Conservation (phyloP, 64 coral and sea anemone species). For the Actinia equina region DNA sequence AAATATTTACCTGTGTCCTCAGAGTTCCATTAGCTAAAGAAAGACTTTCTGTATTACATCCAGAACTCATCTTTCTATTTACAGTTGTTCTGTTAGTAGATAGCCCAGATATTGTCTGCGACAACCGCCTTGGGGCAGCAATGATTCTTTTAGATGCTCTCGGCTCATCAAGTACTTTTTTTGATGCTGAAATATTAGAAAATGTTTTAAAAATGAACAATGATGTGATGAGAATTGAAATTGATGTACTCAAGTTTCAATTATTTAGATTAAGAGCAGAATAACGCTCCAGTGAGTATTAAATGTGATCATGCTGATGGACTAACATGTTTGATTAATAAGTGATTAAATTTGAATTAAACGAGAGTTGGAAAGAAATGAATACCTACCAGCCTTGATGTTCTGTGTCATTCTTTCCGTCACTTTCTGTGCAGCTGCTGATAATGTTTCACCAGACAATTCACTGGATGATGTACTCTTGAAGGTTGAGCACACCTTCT, state of each 20-base stretch:
- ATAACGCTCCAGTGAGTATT: background rate
- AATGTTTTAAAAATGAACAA: background rate
- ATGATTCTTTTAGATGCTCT: background rate
- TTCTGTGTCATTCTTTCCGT: slow-evolving; percentile 30
- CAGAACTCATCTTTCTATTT: background rate
- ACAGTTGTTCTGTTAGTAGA: background rate
- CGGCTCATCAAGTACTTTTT: slow-evolving; percentile 4
- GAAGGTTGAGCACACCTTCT: slow-evolving; percentile 44
- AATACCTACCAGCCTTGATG: slow-evolving; percentile 20
- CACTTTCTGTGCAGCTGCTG: slow-evolving; percentile 35
- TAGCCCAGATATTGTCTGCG: background rate
- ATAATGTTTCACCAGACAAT: slow-evolving; percentile 37
- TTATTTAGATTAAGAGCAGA: no score
- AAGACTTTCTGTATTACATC: background rate
- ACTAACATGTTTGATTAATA: no score
- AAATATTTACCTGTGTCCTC: background rate
- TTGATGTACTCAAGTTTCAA: background rate
- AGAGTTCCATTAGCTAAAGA: background rate
- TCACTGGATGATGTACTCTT: slow-evolving; percentile 62
- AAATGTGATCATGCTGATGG: background rate
- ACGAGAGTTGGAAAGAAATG: no score
- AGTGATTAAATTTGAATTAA: no score
- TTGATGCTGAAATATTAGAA: background rate
- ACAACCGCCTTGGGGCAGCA: slow-evolving; percentile 3
- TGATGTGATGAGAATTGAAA: background rate